Percentiles rank a stretch among this genome's conserved stretches.
Conservation (phyloP, 2,113 vertebrate genomes). For the Riparia riparia region DNA sequence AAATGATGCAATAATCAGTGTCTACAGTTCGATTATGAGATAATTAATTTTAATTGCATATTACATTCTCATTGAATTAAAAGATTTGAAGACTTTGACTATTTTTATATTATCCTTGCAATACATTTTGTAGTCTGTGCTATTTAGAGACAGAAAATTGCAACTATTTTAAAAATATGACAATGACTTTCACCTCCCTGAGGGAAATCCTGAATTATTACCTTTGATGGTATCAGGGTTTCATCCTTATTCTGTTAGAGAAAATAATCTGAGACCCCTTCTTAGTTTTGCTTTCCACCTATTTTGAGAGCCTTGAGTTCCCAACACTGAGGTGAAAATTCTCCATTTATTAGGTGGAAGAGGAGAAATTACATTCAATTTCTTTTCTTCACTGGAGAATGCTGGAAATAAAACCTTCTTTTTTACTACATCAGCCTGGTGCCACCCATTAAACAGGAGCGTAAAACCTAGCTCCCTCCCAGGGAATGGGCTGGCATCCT, state of each 20-base stretch:
- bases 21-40: constrained; percentile 79
- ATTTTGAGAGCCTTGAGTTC: neutral
- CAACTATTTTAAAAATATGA: constrained; percentile 73
- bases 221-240: constrained; percentile 24
- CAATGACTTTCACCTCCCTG: constrained; percentile 63
- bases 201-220: constrained; percentile 63
- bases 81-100: constrained; percentile 76
- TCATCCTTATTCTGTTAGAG: constrained; percentile 12
- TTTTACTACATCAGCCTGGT: neutral
- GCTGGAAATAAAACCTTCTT: neutral
- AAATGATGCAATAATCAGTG: constrained; percentile 81
- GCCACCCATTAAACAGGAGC: neutral
- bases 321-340: neutral
- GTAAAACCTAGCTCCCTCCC: neutral
- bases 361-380: neutral
- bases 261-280: neutral
- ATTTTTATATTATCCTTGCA: constrained; percentile 73
- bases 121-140: constrained; percentile 72
- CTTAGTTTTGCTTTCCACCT: neutral
- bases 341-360: neutral
- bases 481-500: neutral
- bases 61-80: constrained; percentile 81
- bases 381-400: neutral
- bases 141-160: constrained; percentile 76
- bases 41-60: constrained; percentile 83